Percentiles rank a stretch among this genome's conserved stretches.
Evolutionary conservation across 1,140 invertebrate species (phyloP).

Genomic region (Nasonia longicornis): DNA sequence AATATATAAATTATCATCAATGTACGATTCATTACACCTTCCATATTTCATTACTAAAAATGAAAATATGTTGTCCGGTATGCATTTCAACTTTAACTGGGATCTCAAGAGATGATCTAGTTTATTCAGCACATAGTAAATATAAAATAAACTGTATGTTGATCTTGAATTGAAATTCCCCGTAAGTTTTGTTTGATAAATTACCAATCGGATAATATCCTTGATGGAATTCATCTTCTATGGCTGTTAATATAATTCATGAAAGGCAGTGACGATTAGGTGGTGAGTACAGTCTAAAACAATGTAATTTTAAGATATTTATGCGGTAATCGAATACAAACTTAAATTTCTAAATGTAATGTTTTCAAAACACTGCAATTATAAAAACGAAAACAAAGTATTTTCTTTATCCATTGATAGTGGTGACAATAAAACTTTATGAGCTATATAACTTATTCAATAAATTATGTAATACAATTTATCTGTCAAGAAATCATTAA

Average conservation of each 20-base stretch:
- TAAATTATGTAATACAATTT: not conserved
- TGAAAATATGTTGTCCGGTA: slow-evolving; percentile 54
- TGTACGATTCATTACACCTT: slow-evolving; percentile 46
- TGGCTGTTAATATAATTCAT: not conserved
- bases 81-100: slow-evolving; percentile 41
- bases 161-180: slow-evolving; percentile 45
- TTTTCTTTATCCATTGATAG: too few relatives aligned
- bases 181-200: slow-evolving; percentile 43
- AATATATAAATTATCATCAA: slow-evolving; percentile 56
- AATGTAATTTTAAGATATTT: not conserved
- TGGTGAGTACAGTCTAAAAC: not conserved
- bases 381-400: too few relatives aligned
- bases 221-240: slow-evolving; percentile 32
- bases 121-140: slow-evolving; percentile 52
- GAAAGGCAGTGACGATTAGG: not conserved
- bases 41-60: slow-evolving; percentile 46
- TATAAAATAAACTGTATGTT: slow-evolving; percentile 48
- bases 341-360: too few relatives aligned
- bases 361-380: too few relatives aligned
- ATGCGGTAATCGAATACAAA: not conserved
- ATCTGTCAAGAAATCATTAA: not conserved
- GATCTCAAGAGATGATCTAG: slow-evolving; percentile 51
- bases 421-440: too few relatives aligned
- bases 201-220: slow-evolving; percentile 4
- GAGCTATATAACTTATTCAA: not conserved